A percentile compares a stretch with the other conserved stretches of the same genome.
Evolutionary conservation across 2,888 invertebrate species (phyloP).

Genomic region (Rotaria macrura): DNA sequence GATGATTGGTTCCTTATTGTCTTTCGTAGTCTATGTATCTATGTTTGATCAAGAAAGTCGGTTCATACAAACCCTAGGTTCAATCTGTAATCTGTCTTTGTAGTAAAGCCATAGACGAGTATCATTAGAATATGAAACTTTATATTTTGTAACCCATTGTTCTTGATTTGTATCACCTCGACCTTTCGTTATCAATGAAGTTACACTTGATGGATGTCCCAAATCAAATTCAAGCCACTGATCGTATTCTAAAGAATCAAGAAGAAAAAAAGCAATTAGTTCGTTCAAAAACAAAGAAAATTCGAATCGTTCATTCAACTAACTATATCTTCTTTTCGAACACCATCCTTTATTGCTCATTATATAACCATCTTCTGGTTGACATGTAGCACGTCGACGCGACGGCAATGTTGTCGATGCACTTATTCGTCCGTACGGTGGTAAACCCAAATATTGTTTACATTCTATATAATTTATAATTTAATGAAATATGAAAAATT

Average conservation of each 20-base stretch:
- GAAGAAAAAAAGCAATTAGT: too few relatives aligned
- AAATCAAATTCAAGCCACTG: conserved; percentile 55
- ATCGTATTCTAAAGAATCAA: conserved; percentile 37
- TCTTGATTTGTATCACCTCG: conserved; percentile 51
- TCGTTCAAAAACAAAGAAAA: background rate
- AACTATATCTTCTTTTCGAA: conserved; percentile 51
- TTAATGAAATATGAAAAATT: too few relatives aligned
- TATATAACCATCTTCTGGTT: conserved; percentile 53
- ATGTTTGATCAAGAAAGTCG: too few relatives aligned
- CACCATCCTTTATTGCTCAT: conserved; percentile 54
- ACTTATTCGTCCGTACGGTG: conserved; percentile 50
- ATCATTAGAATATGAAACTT: conserved; percentile 54
- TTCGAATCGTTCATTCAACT: conserved; percentile 35
- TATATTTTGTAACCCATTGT: conserved; percentile 54
- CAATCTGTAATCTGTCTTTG: conserved; percentile 53
- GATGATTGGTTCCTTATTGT: too few relatives aligned
- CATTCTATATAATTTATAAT: conserved; percentile 48
- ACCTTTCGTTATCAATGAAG: conserved; percentile 53
- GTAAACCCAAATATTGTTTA: conserved; percentile 51
- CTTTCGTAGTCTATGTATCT: too few relatives aligned
- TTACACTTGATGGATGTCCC: conserved; percentile 53
- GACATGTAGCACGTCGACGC: conserved; percentile 45
- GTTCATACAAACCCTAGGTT: conserved; percentile 35
- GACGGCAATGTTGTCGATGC: conserved; percentile 51
- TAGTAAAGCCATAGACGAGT: conserved; percentile 52